These are phyloP conservation scores for Ferdinandea cuprea DNA, from an alignment of 2,888 invertebrate genomes.

Conservation along the genomic window DNA sequence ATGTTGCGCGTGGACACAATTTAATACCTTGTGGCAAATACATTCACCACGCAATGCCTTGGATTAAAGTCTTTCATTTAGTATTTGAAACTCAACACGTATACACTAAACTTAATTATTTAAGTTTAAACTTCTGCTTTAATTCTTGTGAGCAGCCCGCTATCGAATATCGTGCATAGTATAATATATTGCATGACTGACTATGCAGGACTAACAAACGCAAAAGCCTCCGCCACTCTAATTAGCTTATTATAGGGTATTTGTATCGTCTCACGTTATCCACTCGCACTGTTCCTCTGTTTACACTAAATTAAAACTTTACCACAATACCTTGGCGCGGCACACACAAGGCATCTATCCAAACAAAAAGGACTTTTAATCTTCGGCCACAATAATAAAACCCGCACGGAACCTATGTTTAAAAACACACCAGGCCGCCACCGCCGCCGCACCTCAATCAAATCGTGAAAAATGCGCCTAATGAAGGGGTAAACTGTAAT, in stretches of 20 bases:
- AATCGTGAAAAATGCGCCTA: constrained; percentile 73
- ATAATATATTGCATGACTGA: constrained; percentile 3
- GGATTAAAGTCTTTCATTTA: too few species aligned
- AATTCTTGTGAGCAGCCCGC: too few species aligned
- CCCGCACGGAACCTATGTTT: constrained; percentile 51
- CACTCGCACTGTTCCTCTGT: constrained; percentile 57
- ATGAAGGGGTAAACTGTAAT: constrained; percentile 75
- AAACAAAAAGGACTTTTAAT: constrained; percentile 62
- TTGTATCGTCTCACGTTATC: constrained; percentile 34
- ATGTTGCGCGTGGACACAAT: too few species aligned
- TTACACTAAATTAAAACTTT: constrained; percentile 68
- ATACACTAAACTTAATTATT: too few species aligned
- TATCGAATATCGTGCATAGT: too few species aligned
- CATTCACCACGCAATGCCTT: too few species aligned
- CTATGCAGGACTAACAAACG: not conserved
- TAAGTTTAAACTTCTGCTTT: too few species aligned
- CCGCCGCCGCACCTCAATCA: constrained; percentile 69
- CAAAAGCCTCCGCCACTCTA: constrained; percentile 12
- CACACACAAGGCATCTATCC: constrained; percentile 63
- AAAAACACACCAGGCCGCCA: constrained; percentile 60
- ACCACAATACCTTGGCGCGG: constrained; percentile 51
- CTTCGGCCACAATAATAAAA: constrained; percentile 45
- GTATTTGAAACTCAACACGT: too few species aligned
- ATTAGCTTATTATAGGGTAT: constrained; percentile 43
- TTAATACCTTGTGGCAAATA: too few species aligned